Evolutionary conservation across 2,113 vertebrate genomes (phyloP).

Genomic region (Arenaria interpres): DNA sequence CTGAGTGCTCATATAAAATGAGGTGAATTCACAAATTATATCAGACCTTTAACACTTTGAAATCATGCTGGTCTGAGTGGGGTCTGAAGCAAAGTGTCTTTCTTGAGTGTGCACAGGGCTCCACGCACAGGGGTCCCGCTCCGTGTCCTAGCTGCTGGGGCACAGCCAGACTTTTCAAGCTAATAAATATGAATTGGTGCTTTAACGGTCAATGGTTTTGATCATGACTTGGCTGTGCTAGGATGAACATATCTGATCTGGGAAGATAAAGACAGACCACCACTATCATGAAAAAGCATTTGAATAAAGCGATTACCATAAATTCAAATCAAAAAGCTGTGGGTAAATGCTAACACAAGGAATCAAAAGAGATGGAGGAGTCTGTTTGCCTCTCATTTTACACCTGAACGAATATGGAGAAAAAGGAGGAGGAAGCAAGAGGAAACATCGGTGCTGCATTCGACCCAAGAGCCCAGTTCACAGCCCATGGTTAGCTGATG

Average conservation of each 20-base stretch:
- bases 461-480: neutral
- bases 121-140: fast-evolving
- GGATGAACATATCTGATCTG: neutral
- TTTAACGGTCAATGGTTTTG: neutral
- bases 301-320: neutral
- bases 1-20: neutral
- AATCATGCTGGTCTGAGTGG: fast-evolving
- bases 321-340: neutral
- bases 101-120: neutral
- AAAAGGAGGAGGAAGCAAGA: neutral
- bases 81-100: neutral
- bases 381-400: neutral
- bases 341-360: neutral
- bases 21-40: neutral
- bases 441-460: neutral
- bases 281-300: neutral
- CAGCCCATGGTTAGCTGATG: neutral
- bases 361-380: neutral
- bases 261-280: slow-evolving; percentile 11
- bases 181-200: neutral
- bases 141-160: neutral
- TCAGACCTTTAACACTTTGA: neutral
- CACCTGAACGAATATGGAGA: neutral
- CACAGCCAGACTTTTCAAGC: neutral
- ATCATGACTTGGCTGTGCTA: neutral